Evolutionary conservation across 2,113 vertebrate species (phyloP), one percentile per base, ranked within the genome.

Genomic region (Sylvietta virens): DNA sequence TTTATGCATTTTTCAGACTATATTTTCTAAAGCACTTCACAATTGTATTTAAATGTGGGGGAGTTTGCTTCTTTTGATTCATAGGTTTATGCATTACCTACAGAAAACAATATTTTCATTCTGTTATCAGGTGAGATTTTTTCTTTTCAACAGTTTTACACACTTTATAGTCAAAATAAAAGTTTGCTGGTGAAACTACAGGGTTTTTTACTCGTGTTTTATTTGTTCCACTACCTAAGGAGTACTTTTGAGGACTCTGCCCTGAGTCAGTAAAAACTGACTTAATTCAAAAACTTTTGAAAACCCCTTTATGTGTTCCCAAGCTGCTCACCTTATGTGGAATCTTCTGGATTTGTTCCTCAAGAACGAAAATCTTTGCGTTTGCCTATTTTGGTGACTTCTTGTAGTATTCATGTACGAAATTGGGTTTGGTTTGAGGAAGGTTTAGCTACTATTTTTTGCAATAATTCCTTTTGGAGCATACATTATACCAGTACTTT

Each of bases 161-260:
- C 82, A 61, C 94, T 97, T 97, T 94, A 87, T 82, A 78, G 76
- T 95, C 79, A 78, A 97, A 98, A 98, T 98, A 98, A 98, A 98
- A 97, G 37, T 92, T 96, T 91, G 92, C 86, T 97, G 95, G 66
- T 97, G 96, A 93, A 97, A 96, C 67, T 47, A 81, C 58, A n/a
- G 5, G 5, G 2, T 16, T 20, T 69, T 45, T 61, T 39, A 44
- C 6, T 54, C 8, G 33, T 5, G 1, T 15, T 77, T 73, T 50
- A 21, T 85, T 84, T 74, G n/a, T 60, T 74, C 18, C 0, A 0
- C 21, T 42, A 4, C 1, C 0, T 40, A 42, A n/a, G 3, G 24
- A n/a, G 13, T 44, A 39, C 13, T 73, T 64, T 9, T 45, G 33
- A 65, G 39, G 6, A 24, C 30, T 6, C 3, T 51, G 33, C 17